Evolutionary conservation across 2,888 invertebrate genomes (phyloP).

Genomic region (Epinotia ramella): DNA sequence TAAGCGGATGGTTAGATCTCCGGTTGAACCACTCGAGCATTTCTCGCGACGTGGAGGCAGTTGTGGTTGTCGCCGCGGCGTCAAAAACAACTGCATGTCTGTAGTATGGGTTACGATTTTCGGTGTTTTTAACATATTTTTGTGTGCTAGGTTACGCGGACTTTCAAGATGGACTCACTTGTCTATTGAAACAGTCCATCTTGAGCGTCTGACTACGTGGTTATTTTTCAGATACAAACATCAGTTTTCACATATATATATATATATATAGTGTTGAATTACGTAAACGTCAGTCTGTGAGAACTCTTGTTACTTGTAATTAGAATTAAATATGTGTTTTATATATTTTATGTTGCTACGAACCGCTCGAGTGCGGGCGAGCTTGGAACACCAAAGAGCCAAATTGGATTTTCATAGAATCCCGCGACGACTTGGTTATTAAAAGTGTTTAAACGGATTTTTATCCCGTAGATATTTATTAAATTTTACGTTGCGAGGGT

Average conservation of each 20-base stretch:
- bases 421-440: neutral
- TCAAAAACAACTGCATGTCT: conserved; percentile 46
- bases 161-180: conserved; percentile 40
- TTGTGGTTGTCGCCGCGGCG: conserved; percentile 32
- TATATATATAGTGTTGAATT: conserved; percentile 10
- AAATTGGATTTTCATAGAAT: conserved; percentile 1
- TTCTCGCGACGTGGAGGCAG: conserved; percentile 19
- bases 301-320: conserved; percentile 38
- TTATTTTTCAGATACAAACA: conserved; percentile 36
- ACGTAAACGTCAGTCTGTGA: conserved; percentile 25
- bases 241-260: conserved; percentile 36
- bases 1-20: conserved; percentile 10
- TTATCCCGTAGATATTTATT: neutral
- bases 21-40: conserved; percentile 31
- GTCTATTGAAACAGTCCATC: conserved; percentile 13
- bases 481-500: neutral
- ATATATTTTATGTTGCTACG: conserved; percentile 42
- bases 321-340: conserved; percentile 31
- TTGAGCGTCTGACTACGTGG: conserved; percentile 30
- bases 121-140: conserved; percentile 48
- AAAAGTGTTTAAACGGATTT: conserved; percentile 16
- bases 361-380: conserved; percentile 57
- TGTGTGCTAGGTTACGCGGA: conserved; percentile 51
- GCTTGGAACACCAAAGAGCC: conserved; percentile 44
- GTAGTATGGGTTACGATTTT: conserved; percentile 54